A percentile compares a stretch with the other conserved stretches of the same genome.
Conservation (phyloP, 2,797 vertebrate genomes). For the Diplodus puntazzo region DNA sequence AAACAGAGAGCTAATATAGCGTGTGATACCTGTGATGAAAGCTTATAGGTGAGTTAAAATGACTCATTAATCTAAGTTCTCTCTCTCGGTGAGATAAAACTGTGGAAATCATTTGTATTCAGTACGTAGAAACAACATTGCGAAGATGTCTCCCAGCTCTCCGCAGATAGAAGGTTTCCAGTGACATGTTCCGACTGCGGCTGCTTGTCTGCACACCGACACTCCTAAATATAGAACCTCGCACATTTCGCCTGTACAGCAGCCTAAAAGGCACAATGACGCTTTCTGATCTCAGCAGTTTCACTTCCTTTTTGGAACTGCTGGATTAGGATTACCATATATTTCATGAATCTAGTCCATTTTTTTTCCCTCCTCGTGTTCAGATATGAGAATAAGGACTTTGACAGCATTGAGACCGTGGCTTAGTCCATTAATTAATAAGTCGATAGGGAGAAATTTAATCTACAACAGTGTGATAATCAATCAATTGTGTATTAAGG, state of each 20-base stretch:
- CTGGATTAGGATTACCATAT: conserved; percentile 33
- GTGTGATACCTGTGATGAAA: conserved; percentile 12
- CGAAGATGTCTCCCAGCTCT: conserved; percentile 15
- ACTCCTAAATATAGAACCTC: conserved; percentile 36
- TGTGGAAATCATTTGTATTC: conserved; percentile 20
- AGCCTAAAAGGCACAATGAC: conserved; percentile 12
- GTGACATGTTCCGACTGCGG: conserved; percentile 31
- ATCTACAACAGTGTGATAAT: not conserved
- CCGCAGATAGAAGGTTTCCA: conserved; percentile 18
- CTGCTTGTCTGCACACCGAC: conserved; percentile 22
- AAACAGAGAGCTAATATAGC: conserved; percentile 12
- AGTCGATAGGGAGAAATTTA: not conserved
- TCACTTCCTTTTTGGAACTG: conserved; percentile 3
- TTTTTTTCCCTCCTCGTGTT: not conserved
- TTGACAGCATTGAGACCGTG: not conserved
- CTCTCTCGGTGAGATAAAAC: conserved; percentile 1
- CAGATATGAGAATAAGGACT: conserved; percentile 1
- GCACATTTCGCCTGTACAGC: conserved; percentile 2
- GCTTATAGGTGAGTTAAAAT: conserved; percentile 6
- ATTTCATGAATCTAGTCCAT: not conserved
- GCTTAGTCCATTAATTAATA: not conserved
- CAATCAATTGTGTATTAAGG: not conserved
- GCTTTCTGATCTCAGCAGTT: conserved; percentile 21
- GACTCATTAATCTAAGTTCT: not conserved
- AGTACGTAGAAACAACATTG: not conserved